phyloP scores from a whole-genome alignment of 2,888 invertebrate genomes.

The Drosophila flavopinicola region DNA sequence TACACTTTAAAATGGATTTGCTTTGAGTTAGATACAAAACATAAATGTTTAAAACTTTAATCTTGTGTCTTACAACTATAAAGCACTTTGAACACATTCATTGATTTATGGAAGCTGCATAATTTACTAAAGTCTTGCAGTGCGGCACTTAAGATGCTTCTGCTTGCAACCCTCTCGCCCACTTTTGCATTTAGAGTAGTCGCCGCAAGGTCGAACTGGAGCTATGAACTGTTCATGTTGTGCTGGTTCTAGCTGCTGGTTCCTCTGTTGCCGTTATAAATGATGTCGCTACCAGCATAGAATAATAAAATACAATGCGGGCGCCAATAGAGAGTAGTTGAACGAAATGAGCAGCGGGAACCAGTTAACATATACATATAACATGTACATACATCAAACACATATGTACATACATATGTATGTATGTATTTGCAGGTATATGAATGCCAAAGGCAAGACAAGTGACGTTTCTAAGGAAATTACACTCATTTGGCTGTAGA shows the following conservation, averaged over 20 bases:
- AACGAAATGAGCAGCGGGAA: slow-evolving; percentile 1
- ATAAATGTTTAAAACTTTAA: no score
- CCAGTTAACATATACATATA: slow-evolving; percentile 5
- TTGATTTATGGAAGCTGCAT: neutral
- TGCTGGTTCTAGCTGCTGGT: neutral
- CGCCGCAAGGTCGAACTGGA: neutral
- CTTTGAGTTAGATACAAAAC: no score
- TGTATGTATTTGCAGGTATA: no score
- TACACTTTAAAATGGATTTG: no score
- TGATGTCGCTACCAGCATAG: slow-evolving; percentile 16
- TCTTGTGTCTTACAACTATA: neutral
- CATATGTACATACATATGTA: no score
- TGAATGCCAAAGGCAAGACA: slow-evolving; percentile 31
- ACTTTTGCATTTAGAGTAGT: neutral
- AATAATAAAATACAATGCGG: slow-evolving; percentile 20
- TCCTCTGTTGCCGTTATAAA: slow-evolving; percentile 11
- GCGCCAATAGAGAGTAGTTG: neutral
- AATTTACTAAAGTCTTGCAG: neutral
- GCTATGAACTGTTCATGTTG: neutral
- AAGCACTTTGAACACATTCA: neutral
- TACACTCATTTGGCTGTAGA: slow-evolving; percentile 47
- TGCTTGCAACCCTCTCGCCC: neutral
- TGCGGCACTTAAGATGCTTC: neutral
- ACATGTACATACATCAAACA: neutral
- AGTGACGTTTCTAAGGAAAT: slow-evolving; percentile 44